phyloP scores from a whole-genome alignment of 2,797 vertebrate species.

The Staurois parvus region DNA sequence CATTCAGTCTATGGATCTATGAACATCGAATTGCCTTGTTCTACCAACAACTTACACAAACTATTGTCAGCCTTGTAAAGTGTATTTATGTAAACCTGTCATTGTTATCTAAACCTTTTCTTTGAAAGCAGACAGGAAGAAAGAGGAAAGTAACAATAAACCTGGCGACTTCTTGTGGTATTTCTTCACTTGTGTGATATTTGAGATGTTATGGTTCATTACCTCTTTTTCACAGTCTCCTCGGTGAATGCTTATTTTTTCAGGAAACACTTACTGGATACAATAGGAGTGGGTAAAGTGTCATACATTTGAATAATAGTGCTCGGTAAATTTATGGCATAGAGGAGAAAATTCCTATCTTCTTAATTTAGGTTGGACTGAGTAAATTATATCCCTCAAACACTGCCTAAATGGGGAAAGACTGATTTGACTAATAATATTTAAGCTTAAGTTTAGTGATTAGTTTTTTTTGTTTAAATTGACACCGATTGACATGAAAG shows the following conservation, averaged over 20 bases:
- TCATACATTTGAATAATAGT: background rate
- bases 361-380: no score
- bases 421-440: no score
- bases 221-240: background rate
- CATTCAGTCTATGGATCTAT: background rate
- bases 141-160: background rate
- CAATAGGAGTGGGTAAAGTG: background rate
- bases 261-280: background rate
- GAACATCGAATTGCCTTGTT: background rate
- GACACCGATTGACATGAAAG: no score
- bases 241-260: background rate
- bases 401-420: no score
- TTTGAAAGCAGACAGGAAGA: background rate
- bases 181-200: conserved; percentile 5
- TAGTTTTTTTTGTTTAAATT: no score
- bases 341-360: no score
- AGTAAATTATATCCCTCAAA: no score
- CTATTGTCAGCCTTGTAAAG: background rate
- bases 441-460: no score
- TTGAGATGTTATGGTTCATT: conserved; percentile 16
- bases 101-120: background rate
- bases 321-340: background rate
- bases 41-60: background rate
- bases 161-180: background rate
- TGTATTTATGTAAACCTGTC: background rate